A percentile compares a stretch with the other conserved stretches of the same genome.
Conservation (phyloP, 2,888 invertebrate genomes). For the Dendrolimus houi region DNA sequence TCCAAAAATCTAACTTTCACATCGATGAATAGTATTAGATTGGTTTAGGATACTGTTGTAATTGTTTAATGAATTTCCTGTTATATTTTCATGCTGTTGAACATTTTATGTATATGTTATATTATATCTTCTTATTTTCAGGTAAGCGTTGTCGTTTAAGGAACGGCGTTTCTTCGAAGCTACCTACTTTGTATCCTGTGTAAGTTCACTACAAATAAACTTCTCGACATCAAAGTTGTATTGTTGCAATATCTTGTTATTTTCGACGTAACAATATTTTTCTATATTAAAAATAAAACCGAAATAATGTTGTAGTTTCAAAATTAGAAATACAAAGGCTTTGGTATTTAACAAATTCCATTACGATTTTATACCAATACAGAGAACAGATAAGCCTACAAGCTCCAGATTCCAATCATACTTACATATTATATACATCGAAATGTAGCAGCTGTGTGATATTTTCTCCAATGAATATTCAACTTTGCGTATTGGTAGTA, state of each 20-base stretch:
- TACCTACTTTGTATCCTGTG: constrained; percentile 22
- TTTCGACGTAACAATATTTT: neutral
- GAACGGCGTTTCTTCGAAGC: constrained; percentile 20
- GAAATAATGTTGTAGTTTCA: neutral
- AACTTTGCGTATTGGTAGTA: constrained; percentile 8
- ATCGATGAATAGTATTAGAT: too few species aligned
- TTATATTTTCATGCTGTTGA: neutral
- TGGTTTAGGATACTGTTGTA: neutral
- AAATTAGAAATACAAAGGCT: constrained; percentile 6
- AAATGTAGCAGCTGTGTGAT: neutral
- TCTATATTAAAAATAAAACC: neutral
- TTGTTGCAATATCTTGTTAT: neutral
- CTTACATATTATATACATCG: constrained; percentile 2
- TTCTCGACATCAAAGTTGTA: constrained; percentile 27
- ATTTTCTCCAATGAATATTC: constrained; percentile 4
- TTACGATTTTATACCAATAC: constrained; percentile 19
- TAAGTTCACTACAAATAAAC: constrained; percentile 29
- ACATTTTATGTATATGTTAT: neutral
- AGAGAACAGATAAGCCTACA: constrained; percentile 10
- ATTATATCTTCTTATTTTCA: constrained; percentile 19
- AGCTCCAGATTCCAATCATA: constrained; percentile 23
- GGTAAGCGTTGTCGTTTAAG: constrained; percentile 39
- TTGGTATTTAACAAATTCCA: constrained; percentile 19
- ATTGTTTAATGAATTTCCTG: neutral
- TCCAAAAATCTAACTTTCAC: too few species aligned